Conservation (phyloP, 53 echinoderm and acorn worm genomes). For the Zoroaster sp. region DNA sequence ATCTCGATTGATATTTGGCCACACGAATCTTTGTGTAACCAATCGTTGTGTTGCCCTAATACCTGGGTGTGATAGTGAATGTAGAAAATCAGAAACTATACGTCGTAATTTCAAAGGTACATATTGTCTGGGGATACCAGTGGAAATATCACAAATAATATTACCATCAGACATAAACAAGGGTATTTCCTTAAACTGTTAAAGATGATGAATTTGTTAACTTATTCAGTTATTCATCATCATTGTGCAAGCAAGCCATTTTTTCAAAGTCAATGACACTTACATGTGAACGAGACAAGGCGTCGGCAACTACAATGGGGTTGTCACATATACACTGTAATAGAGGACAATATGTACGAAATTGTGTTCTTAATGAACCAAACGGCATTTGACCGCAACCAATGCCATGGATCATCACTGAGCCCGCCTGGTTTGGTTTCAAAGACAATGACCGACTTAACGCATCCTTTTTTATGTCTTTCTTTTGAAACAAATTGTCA, state of each 20-base stretch:
- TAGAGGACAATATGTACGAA: no score
- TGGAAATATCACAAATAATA: conserved; percentile 29
- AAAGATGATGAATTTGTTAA: not conserved
- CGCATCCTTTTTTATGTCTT: no score
- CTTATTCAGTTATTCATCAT: not conserved
- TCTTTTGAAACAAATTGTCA: no score
- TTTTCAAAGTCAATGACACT: not conserved
- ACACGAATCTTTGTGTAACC: no score
- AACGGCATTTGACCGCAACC: no score
- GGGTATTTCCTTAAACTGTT: not conserved
- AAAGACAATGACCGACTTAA: no score
- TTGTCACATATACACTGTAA: no score
- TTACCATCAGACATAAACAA: no score
- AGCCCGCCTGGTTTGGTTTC: no score
- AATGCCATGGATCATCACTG: no score
- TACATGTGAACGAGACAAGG: conserved; percentile 10
- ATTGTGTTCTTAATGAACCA: no score
- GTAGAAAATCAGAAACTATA: conserved; percentile 27
- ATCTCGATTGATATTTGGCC: no score
- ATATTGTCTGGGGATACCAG: conserved; percentile 2
- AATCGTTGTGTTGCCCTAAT: conserved; percentile 15
- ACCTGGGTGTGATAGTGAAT: conserved; percentile 39
- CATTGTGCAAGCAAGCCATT: conserved; percentile 12
- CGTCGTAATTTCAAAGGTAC: not conserved
- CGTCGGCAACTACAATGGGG: conserved; percentile 23